Percentiles rank a stretch among this genome's conserved stretches.
Conservation (phyloP, 1,140 invertebrate species). For the Diachasmimorpha longicaudata region DNA sequence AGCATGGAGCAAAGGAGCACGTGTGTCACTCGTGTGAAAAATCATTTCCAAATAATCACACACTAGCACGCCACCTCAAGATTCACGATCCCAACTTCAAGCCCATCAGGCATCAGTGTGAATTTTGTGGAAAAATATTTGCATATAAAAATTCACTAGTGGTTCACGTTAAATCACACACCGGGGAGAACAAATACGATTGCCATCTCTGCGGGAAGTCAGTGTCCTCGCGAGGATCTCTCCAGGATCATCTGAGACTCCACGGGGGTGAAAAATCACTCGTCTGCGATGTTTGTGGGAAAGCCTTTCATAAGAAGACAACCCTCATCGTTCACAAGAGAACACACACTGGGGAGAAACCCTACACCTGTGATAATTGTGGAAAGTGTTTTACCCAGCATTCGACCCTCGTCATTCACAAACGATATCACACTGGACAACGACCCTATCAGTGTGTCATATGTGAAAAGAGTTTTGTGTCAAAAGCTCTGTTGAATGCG, state of each 20-base stretch:
- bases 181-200: conserved; percentile 78
- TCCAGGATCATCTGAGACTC: conserved; percentile 65
- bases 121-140: conserved; percentile 59
- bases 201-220: conserved; percentile 72
- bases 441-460: conserved; percentile 65
- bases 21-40: conserved; percentile 47
- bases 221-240: conserved; percentile 47
- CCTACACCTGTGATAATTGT: conserved; percentile 79
- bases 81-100: conserved; percentile 61
- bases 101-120: conserved; percentile 55
- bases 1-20: conserved; percentile 52
- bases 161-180: conserved; percentile 64
- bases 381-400: conserved; percentile 80
- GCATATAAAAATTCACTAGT: conserved; percentile 58
- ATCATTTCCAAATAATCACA: conserved; percentile 51
- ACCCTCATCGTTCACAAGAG: conserved; percentile 72
- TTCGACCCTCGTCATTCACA: conserved; percentile 66
- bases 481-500: conserved; percentile 49
- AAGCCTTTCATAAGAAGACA: conserved; percentile 72
- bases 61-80: conserved; percentile 57
- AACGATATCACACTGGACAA: conserved; percentile 75
- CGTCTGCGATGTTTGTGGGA: conserved; percentile 76
- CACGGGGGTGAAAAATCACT: conserved; percentile 68
- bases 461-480: conserved; percentile 66
- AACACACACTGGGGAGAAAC: conserved; percentile 74